A percentile compares a stretch with the other conserved stretches of the same genome.
phyloP scores from a whole-genome alignment of 2,797 vertebrate species.

The Danio choprae region DNA sequence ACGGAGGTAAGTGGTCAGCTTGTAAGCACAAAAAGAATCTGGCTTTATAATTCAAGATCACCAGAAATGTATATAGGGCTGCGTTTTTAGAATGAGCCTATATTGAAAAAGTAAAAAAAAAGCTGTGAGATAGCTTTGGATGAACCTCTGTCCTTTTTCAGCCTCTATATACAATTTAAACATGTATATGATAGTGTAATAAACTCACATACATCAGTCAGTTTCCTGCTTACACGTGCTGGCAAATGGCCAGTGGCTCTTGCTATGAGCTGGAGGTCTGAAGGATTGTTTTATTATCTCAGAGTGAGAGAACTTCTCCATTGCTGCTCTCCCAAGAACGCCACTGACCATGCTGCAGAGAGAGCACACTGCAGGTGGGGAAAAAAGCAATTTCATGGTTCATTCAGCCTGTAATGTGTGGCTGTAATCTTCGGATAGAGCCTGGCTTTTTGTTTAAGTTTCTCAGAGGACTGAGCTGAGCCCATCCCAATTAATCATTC shows the following conservation, averaged over 20 bases:
- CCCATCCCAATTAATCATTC: constrained; percentile 81
- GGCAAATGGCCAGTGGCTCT: constrained; percentile 40
- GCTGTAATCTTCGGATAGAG: constrained; percentile 80
- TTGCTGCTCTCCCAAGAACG: constrained; percentile 60
- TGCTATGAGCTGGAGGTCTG: constrained; percentile 35
- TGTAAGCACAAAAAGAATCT: too few species aligned
- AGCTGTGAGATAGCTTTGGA: too few species aligned
- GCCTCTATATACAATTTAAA: not conserved
- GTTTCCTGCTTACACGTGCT: constrained; percentile 6
- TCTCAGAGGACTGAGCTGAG: constrained; percentile 78
- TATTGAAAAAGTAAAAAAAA: too few species aligned
- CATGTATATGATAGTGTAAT: constrained; percentile 6
- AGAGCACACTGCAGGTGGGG: constrained; percentile 78
- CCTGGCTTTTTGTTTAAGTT: constrained; percentile 81
- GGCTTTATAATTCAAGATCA: too few species aligned
- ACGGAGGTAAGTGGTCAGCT: too few species aligned
- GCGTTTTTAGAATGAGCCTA: too few species aligned
- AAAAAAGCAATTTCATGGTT: constrained; percentile 89
- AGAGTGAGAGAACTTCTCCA: constrained; percentile 70
- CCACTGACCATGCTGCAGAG: constrained; percentile 66
- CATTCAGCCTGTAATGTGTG: constrained; percentile 76
- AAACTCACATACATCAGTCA: constrained; percentile 17
- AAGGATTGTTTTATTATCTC: constrained; percentile 67
- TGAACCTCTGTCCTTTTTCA: too few species aligned
- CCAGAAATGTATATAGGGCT: too few species aligned